Evolutionary conservation across 2,113 vertebrate species (phyloP), one percentile per base, ranked within the genome.

Genomic region (Piprites chloris): DNA sequence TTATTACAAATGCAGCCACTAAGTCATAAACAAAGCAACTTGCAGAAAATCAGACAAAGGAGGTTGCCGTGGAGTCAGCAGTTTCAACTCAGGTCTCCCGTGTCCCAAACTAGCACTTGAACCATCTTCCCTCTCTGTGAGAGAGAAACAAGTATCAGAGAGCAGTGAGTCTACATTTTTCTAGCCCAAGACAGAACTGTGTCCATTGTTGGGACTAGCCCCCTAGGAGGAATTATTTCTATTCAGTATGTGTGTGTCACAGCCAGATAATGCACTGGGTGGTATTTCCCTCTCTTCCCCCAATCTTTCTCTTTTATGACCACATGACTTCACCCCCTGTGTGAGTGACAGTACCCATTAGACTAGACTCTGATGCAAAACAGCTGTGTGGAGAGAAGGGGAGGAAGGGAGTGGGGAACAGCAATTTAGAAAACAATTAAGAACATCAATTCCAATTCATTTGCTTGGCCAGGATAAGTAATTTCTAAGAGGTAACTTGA

Each of bases 391-490:
- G 74, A 83, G 85, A 89, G 93, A 91, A 96, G 95, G 89, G 89
- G 94, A 96, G 95, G 96, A 97, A 95, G 85, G 96, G 95, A 95
- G 86, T 95, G 91, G 96, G 95, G 97, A 97, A 97, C 93, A 97
- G 98, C 98, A 98, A 98, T 98, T 98, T 98, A 97, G 97, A 98
- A 98, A 98, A 98, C 98, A 98, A 98, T 98, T 98, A 98, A 97
- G 97, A 97, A 96, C 97, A 98, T 98, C 97, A 96, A 98, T 98
- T 98, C 97, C 97, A 97, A 98, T 98, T 98, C 97, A 97, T 98
- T 98, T 97, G 95, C 96, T 97, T 95, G 96, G 97, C 97, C 94
- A 95, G 97, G 97, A 97, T 96, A 97, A 97, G 94, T 96, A 96
- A 97, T 98, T 98, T 98, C 97, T 97, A 97, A 97, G 97, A 95